Conservation (phyloP, 1,140 invertebrate genomes). For the Solen grandis region DNA sequence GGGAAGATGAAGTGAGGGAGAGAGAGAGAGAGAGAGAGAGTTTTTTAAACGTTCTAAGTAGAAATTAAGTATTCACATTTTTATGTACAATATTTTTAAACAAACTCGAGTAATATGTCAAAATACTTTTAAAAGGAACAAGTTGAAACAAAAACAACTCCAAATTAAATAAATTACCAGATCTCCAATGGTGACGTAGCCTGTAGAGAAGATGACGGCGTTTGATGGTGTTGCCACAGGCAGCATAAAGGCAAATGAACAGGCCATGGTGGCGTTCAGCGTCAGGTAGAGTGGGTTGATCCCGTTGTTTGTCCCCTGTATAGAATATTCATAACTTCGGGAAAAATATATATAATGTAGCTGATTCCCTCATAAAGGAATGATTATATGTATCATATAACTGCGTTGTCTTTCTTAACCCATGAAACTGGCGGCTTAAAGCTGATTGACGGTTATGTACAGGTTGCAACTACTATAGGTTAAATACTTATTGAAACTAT, state of each 20-base stretch:
- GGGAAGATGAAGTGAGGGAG: too few relatives aligned
- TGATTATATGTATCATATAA: not conserved
- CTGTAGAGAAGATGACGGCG: slow-evolving; percentile 90
- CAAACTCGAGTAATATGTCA: not conserved
- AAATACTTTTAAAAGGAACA: not conserved
- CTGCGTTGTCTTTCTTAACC: not conserved
- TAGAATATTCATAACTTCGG: too few relatives aligned
- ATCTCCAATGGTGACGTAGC: slow-evolving; percentile 77
- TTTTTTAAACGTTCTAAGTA: too few relatives aligned
- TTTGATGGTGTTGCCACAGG: slow-evolving; percentile 96
- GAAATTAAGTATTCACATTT: too few relatives aligned
- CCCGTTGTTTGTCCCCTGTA: slow-evolving; percentile 79
- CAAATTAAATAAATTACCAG: slow-evolving; percentile 72
- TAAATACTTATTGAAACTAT: too few relatives aligned
- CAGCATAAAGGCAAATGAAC: slow-evolving; percentile 88
- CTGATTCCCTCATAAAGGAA: not conserved
- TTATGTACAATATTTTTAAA: not conserved
- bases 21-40: too few relatives aligned
- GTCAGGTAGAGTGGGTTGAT: slow-evolving; percentile 92
- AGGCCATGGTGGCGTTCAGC: slow-evolving; percentile 90
- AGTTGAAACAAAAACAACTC: not conserved
- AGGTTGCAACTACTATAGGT: too few relatives aligned
- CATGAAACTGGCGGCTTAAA: too few relatives aligned
- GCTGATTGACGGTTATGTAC: too few relatives aligned
- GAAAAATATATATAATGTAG: slow-evolving; percentile 81